Base-by-base conservation (phyloP, 2,888 invertebrate species). In the Dioctria linearis region DNA sequence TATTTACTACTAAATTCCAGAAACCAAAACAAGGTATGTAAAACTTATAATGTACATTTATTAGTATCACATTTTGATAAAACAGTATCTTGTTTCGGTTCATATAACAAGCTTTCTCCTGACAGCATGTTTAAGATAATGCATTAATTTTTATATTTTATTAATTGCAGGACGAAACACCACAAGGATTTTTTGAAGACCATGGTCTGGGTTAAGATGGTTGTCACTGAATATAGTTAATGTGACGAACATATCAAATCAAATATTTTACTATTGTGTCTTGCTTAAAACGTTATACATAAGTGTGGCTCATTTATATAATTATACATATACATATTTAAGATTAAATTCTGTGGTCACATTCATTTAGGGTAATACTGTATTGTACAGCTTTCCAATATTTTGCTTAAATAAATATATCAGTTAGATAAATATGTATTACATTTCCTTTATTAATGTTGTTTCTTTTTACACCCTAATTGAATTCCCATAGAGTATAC, bases 171-270 rank as follows among this genome's bases (percentile, higher is more conserved):
- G 99, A 99, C 92, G 98, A 99, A 92, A 99, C 98, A 80, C 98
- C 98, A 79, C 98, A 99, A 91, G 98, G 98, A 86, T 98, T 99
- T 92, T 99, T 99, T 90, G 99, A 99, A 90, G 99, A 99, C 91
- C 98, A 98, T 90, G 98, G 98, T 84, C 93, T 99, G 86, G 98
- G 98, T 86, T 98, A 95, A 92, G 67, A 46, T 59, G 54, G 39
- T 51, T 76, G 6, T 37, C 6, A n/a, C 4, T 5, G n/a, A 63
- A 43, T 37, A 63, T 43, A 49, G 37, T 63, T 61, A 5, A 51
- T 25, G 37, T 5, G 37, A 69, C 11, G 9, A 43, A 73, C 73
- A 73, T 73, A 73, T 73, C 73, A 57, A 39, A 59, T n/a, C n/a
- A 73, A 57, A 73, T 57, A n/a, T n/a, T 3, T 51, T 73, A n/a